These are phyloP conservation scores for Chelon labrosus DNA, from an alignment of 2,797 vertebrate genomes.

Conservation along the genomic window DNA sequence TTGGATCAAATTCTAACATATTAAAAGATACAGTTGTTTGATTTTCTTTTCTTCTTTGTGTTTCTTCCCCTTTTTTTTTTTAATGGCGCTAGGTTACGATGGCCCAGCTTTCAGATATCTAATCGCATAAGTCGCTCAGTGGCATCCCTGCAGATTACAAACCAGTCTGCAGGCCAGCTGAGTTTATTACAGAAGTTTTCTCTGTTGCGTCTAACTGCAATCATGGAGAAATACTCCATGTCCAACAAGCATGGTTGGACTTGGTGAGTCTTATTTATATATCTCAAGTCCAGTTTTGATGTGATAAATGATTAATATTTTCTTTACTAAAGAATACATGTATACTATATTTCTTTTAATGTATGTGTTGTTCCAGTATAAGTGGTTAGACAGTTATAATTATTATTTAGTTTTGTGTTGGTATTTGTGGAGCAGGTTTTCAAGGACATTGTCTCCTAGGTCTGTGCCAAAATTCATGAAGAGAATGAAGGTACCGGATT, in stretches of 20 bases:
- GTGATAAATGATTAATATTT: not conserved
- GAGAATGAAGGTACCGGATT: constrained; percentile 98
- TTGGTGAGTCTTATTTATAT: constrained; percentile 86
- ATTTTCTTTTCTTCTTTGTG: not conserved
- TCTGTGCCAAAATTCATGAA: constrained; percentile 99
- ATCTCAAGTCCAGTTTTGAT: not conserved
- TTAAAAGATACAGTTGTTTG: not conserved
- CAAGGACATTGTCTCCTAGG: constrained; percentile 78
- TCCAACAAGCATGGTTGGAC: constrained; percentile 98
- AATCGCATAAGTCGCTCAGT: constrained; percentile 90
- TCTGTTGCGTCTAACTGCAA: constrained; percentile 94
- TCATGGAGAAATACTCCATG: constrained; percentile 98
- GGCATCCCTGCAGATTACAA: constrained; percentile 93
- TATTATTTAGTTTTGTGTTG: not conserved
- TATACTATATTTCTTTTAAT: not conserved
- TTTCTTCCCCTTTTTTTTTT: no score
- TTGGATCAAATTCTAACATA: not conserved
- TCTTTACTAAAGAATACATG: not conserved
- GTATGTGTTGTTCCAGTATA: not conserved
- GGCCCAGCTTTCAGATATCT: constrained; percentile 97
- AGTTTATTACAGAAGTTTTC: constrained; percentile 96
- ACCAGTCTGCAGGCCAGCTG: constrained; percentile 94
- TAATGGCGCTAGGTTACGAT: constrained; percentile 87
- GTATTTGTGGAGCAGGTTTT: not conserved
- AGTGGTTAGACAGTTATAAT: no score